Conservation (phyloP, 2,797 vertebrate genomes). For the Pseudochirops cupreus region DNA sequence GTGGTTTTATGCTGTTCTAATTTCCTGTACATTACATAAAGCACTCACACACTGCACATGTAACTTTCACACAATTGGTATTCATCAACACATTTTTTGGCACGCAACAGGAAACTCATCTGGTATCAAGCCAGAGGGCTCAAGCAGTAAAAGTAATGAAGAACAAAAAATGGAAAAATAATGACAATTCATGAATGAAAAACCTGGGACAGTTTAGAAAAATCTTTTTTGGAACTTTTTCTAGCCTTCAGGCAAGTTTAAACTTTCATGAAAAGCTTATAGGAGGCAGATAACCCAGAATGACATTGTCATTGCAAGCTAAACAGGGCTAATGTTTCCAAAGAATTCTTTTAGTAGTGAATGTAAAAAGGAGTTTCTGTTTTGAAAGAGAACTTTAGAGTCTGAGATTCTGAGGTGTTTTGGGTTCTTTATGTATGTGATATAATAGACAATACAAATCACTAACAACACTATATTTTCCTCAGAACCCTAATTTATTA, state of each 20-base stretch:
- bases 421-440: not conserved
- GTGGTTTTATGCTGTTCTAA: constrained; percentile 56
- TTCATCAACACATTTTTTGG: constrained; percentile 68
- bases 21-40: constrained; percentile 44
- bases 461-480: not conserved
- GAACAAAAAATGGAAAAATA: constrained; percentile 43
- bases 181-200: constrained; percentile 61
- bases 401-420: not conserved
- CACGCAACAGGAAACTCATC: constrained; percentile 67
- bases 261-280: constrained; percentile 56
- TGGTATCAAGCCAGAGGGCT: constrained; percentile 53
- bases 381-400: not conserved
- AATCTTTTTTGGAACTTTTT: constrained; percentile 18
- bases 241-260: constrained; percentile 20
- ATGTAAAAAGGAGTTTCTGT: not conserved
- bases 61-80: constrained; percentile 73
- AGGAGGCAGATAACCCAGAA: constrained; percentile 28
- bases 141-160: constrained; percentile 62
- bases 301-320: constrained; percentile 13
- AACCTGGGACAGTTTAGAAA: constrained; percentile 41
- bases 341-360: not conserved
- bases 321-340: constrained; percentile 26
- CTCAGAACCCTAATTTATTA: constrained; percentile 14
- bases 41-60: constrained; percentile 20
- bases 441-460: not conserved